Base-by-base conservation (phyloP, 2,113 vertebrate species). In the Ammodytes marinus region DNA sequence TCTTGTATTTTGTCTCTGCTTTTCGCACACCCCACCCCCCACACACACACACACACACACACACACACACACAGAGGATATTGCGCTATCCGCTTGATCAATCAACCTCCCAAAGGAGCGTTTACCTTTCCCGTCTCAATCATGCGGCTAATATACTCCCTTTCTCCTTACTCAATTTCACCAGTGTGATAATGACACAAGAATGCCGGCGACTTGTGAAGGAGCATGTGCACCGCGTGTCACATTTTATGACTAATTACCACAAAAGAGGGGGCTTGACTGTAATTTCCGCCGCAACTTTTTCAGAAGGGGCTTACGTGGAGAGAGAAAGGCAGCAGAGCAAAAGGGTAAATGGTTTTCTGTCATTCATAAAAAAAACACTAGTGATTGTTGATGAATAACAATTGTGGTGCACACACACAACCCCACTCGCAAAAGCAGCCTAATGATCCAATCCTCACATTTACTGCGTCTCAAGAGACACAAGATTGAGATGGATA, bases 231-330 rank as follows among this genome's bases (percentile, higher is more conserved):
- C 43, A 11, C 66, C 15, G 1, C 14, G 8, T 79, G 79, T 86
- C 85, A 86, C 75, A 60, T 82, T 82, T 65, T 74, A 59, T 81
- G 59, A 85, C 72, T 86, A 84, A 90, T 87, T 77, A 74, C 73
- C 47, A 40, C 69, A 79, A 84, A 85, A 79, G 57, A 70, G 70
- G 63, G 69, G 68, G 69, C 78, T 77, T 69, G 61, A 80, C 81
- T 69, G 81, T 79, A 75, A 86, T 85, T 77, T 90, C 74, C 49
- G 37, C 53, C 3, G 5, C 52, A 50, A 75, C 49, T 77, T 69
- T 27, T 64, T 45, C 54, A 67, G 53, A 64, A 80, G 27, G 66
- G 35, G 42, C 78, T 75, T 65, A 67, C 40, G 50, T 37, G 46
- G 52, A 17, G 57, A 12, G 50, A 66, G 46, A 49, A 27, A 39